Base-by-base conservation (phyloP, 2,888 invertebrate genomes). In the Litoditis marina region DNA sequence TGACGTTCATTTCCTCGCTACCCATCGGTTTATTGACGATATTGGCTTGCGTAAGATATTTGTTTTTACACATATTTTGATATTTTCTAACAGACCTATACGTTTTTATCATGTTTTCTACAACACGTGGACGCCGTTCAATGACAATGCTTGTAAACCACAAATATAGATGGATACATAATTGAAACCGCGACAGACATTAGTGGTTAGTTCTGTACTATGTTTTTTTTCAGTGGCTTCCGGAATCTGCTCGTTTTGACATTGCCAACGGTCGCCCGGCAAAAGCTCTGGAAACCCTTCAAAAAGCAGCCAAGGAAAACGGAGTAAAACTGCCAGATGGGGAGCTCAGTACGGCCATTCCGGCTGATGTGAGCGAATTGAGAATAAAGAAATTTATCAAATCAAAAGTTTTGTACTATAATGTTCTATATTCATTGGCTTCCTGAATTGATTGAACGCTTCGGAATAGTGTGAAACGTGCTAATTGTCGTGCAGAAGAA, bases 171-270 rank as follows among this genome's bases (percentile, higher is more conserved):
- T n/a, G n/a, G n/a, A n/a, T n/a, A n/a, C n/a, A n/a, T n/a, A n/a
- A n/a, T n/a, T n/a, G n/a, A n/a, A n/a, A n/a, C n/a, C n/a, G n/a
- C n/a, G n/a, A n/a, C n/a, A n/a, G n/a, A n/a, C n/a, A n/a, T n/a
- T n/a, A n/a, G n/a, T n/a, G n/a, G n/a, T n/a, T n/a, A n/a, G n/a
- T n/a, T n/a, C n/a, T n/a, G n/a, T n/a, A n/a, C n/a, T n/a, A n/a
- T n/a, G n/a, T n/a, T 61, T 67, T 52, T 67, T 86, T 87, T 54
- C 84, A 92, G 92, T 94, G 93, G 92, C 85, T 94, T 59, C 94
- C 94, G 28, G 94, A 94, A 84, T 93, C 93, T 66, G 92, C 92
- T 0, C 87, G 92, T 66, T 94, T 88, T 84, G 90, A 92, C 78
- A 90, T 93, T 34, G 90, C 92, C 0, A 89, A 90, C 76, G 94